These are phyloP conservation scores for Dusona sp. DNA, from an alignment of 2,888 invertebrate species.

Conservation along the genomic window DNA sequence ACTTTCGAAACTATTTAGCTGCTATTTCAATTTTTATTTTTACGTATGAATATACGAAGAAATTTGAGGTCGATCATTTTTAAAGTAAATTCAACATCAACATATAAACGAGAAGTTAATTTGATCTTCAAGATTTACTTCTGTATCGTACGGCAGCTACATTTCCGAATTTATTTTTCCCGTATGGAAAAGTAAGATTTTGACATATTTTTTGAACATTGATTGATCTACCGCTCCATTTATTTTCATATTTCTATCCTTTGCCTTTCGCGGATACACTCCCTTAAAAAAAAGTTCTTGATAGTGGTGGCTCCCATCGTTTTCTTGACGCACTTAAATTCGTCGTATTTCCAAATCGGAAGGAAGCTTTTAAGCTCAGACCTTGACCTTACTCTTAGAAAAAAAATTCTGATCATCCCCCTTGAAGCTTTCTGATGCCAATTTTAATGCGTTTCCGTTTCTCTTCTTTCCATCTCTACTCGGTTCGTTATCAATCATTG, in stretches of 20 bases:
- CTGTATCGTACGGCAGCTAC: neutral
- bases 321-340: neutral
- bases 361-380: neutral
- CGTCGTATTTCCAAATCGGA: neutral
- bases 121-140: neutral
- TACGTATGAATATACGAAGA: neutral
- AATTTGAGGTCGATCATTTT: neutral
- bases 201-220: neutral
- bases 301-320: neutral
- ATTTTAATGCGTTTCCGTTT: conserved; percentile 22
- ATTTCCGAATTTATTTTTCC: neutral
- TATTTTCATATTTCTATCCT: neutral
- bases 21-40: neutral
- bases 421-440: conserved; percentile 6
- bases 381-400: conserved; percentile 11
- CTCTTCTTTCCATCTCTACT: neutral
- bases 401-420: conserved; percentile 2
- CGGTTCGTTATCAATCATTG: conserved; percentile 34
- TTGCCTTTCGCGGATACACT: neutral
- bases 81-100: neutral
- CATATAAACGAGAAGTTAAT: neutral
- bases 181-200: neutral
- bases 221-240: neutral
- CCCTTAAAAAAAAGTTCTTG: neutral
- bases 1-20: neutral